Conservation (phyloP, 2,888 invertebrate species). For the Gastrophysa polygoni region DNA sequence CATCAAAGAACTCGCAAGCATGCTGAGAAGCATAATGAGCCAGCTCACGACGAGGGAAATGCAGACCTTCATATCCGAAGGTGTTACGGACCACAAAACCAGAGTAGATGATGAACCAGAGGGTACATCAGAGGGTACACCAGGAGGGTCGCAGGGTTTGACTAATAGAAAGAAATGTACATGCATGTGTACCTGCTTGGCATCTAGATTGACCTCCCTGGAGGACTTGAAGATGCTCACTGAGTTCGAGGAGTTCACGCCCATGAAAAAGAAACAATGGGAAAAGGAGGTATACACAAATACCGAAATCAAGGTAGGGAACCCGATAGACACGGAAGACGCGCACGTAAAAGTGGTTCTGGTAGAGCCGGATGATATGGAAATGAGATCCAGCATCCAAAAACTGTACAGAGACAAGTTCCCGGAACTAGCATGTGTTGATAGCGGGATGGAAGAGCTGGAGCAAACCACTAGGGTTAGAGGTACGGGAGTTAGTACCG, state of each 20-base stretch:
- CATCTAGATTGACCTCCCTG: background rate
- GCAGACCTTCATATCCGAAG: background rate
- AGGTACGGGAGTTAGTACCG: background rate
- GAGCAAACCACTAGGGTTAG: slow-evolving; percentile 17
- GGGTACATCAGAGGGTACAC: background rate
- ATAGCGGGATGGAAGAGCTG: slow-evolving; percentile 9
- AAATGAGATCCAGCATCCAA: slow-evolving; percentile 20
- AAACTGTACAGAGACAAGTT: slow-evolving; percentile 18
- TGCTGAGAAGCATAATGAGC: slow-evolving; percentile 1
- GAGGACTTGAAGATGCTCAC: background rate
- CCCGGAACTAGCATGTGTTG: slow-evolving; percentile 13
- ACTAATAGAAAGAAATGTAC: background rate
- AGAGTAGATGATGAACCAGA: background rate
- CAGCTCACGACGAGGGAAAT: slow-evolving; percentile 1
- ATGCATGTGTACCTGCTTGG: background rate
- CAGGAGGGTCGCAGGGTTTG: background rate
- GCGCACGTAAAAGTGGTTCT: slow-evolving; percentile 13
- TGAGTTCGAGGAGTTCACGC: background rate
- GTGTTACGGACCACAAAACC: background rate
- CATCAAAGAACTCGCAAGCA: background rate
- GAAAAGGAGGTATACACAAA: slow-evolving; percentile 5
- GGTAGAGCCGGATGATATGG: slow-evolving; percentile 17
- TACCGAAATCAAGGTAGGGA: slow-evolving; percentile 4
- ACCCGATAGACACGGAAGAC: slow-evolving; percentile 9
- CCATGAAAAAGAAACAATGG: slow-evolving; percentile 5